phyloP scores from a whole-genome alignment of 2,113 vertebrate species.

The Cochlearius cochlearius region DNA sequence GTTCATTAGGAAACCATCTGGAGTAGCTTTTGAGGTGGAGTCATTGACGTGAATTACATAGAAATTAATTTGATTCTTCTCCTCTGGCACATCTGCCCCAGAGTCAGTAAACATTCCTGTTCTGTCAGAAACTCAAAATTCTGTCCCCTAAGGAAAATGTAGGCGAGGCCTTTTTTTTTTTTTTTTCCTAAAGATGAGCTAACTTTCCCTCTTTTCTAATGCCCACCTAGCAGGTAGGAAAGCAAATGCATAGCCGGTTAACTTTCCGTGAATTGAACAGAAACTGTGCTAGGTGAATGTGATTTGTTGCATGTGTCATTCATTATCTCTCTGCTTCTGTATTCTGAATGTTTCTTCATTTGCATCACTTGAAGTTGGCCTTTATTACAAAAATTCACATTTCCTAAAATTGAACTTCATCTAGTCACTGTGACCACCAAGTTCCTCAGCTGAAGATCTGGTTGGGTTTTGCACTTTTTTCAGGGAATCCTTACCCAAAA shows the following conservation, averaged over 20 bases:
- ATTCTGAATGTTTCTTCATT: background rate
- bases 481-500: background rate
- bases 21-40: background rate
- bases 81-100: background rate
- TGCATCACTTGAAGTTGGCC: background rate
- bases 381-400: background rate
- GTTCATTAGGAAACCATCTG: background rate
- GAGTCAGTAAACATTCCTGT: background rate
- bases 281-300: background rate
- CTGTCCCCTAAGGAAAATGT: background rate
- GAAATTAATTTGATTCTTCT: background rate
- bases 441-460: background rate
- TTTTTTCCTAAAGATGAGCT: background rate
- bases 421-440: background rate
- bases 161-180: background rate
- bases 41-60: background rate
- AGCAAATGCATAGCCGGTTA: background rate
- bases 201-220: background rate
- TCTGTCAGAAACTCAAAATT: background rate
- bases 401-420: background rate
- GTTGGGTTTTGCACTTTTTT: background rate
- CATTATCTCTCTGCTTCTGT: background rate
- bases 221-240: background rate
- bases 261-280: background rate
- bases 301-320: rapidly evolving